These are phyloP conservation scores for Lordiphosa clarofinis DNA, from an alignment of 1,140 invertebrate species.

Conservation along the genomic window DNA sequence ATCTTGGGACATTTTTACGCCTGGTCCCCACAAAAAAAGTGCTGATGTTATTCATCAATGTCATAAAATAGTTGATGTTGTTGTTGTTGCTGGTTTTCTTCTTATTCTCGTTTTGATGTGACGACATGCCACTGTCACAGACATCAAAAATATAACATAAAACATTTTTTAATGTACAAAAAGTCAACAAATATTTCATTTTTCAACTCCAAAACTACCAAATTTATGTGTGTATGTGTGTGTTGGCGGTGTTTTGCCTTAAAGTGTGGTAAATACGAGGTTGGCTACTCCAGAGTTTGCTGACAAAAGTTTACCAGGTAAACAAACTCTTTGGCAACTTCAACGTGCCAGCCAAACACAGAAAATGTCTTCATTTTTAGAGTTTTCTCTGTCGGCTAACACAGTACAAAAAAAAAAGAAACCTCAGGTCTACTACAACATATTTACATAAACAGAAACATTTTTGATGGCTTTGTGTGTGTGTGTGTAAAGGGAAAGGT, in stretches of 20 bases:
- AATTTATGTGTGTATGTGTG: conserved; percentile 1
- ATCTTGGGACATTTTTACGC: not conserved
- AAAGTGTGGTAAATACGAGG: not conserved
- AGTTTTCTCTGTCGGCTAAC: too few relatives aligned
- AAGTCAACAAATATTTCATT: conserved; percentile 65
- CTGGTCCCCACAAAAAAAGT: conserved; percentile 37
- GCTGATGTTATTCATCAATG: conserved; percentile 66
- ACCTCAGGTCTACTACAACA: too few relatives aligned
- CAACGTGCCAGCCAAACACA: conserved; percentile 24
- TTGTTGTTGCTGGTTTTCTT: conserved; percentile 12
- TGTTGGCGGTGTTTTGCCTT: not conserved
- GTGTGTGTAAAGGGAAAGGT: too few relatives aligned
- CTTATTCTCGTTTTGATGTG: too few relatives aligned
- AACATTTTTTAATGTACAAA: conserved; percentile 49
- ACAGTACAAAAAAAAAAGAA: too few relatives aligned
- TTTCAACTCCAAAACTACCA: conserved; percentile 40
- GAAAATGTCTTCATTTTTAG: conserved; percentile 57
- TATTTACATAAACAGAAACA: too few relatives aligned
- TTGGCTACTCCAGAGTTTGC: conserved; percentile 18
- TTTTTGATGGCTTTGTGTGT: too few relatives aligned
- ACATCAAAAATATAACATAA: conserved; percentile 12
- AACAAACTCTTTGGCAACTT: conserved; percentile 44
- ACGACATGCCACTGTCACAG: conserved; percentile 7
- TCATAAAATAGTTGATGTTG: conserved; percentile 30
- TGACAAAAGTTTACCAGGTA: conserved; percentile 31